Base-by-base conservation (phyloP, 2,113 vertebrate species). In the Channa maculata region DNA sequence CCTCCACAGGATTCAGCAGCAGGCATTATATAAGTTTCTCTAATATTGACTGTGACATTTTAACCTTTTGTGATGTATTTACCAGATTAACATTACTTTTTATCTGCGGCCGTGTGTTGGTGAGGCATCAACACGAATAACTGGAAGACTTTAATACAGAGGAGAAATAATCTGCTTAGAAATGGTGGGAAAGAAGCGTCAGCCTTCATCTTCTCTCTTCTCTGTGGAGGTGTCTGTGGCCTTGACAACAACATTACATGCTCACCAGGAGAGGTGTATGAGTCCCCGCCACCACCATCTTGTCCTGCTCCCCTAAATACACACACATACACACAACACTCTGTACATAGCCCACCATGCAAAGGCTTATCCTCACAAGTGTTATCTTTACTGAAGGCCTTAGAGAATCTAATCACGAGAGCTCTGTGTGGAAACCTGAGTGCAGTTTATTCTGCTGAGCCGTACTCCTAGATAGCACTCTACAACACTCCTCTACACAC, bases 131-230 rank as follows among this genome's bases (percentile, higher is more conserved):
- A 77, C 62, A 13, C 52, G 57, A 8, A 5, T 73, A 51, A 24
- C 39, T 51, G 79, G 68, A 77, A 51, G 62, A 37, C 34, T 61
- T 84, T 72, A 77, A 50, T 41, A 37, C 60, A 15, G 54, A 61
- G 68, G 74, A 71, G 49, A 82, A 82, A 83, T 91, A 92, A 91
- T 90, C 87, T 88, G 66, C 77, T 92, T 83, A 85, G 83, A 84
- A 78, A 83, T 71, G 79, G 68, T 8, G 9, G 58, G 61, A 71
- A 66, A 68, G 77, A 84, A 46, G 65, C 12, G 36, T 80, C 75
- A 55, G 52, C 81, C 80, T 89, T 85, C 80, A 85, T 90, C 59
- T 74, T 83, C 74, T 65, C 59, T 63, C 61, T 55, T 64, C 77
- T 58, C 73, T 71, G 86, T 52, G 53, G 66, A 82, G 80, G 85